Percentiles rank a stretch among this genome's conserved stretches.
Conservation (phyloP, 2,113 vertebrate species). For the Nothobranchius kuhntae region DNA sequence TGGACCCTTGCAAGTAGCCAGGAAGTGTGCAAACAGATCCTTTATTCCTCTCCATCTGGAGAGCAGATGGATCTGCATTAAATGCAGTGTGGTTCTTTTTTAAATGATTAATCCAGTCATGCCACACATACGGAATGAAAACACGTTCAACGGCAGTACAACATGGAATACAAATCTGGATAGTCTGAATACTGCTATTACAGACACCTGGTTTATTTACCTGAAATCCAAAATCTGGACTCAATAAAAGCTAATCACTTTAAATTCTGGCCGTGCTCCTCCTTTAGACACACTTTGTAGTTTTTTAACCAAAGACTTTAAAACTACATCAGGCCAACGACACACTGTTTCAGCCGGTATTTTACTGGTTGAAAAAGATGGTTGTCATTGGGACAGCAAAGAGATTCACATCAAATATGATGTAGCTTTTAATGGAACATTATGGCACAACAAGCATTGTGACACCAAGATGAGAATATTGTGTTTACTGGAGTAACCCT, state of each 20-base stretch:
- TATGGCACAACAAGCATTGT: constrained; percentile 76
- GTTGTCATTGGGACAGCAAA: constrained; percentile 31
- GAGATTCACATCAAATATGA: constrained; percentile 76
- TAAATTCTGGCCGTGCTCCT: not conserved
- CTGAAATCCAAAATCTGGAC: not conserved
- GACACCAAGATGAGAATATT: constrained; percentile 75
- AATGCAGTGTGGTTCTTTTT: constrained; percentile 49
- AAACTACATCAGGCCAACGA: too few relatives aligned
- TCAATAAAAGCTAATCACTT: not conserved
- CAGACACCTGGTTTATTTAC: too few relatives aligned
- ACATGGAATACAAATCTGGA: not conserved
- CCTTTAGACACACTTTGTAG: not conserved
- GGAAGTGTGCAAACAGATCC: constrained; percentile 58
- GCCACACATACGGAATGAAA: constrained; percentile 53
- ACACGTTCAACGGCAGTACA: constrained; percentile 9
- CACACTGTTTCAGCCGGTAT: not conserved
- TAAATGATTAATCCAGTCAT: constrained; percentile 42
- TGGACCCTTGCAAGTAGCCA: constrained; percentile 89
- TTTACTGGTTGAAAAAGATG: constrained; percentile 6
- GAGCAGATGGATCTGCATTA: constrained; percentile 70
- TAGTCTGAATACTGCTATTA: not conserved
- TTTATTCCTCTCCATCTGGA: constrained; percentile 72
- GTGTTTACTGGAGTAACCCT: constrained; percentile 80
- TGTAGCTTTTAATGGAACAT: constrained; percentile 72
- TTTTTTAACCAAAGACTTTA: too few relatives aligned